Conservation (phyloP, 2,888 invertebrate species). For the Nesidiocoris tenuis region DNA sequence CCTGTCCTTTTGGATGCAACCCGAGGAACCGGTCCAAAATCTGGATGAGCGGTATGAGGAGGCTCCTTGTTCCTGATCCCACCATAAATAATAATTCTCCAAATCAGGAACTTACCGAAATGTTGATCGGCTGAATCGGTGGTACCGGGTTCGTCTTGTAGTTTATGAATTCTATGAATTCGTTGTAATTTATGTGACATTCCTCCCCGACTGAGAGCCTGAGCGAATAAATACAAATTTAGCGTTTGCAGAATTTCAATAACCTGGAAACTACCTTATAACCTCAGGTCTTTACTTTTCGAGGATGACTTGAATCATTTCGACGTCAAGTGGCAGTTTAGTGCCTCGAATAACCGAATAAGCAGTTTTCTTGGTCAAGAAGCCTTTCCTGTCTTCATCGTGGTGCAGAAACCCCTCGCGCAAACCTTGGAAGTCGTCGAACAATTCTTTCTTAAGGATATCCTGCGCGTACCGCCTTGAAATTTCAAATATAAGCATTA, state of each 20-base stretch:
- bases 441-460: conserved; percentile 69
- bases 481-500: not conserved
- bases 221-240: conserved; percentile 48
- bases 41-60: no score
- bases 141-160: conserved; percentile 61
- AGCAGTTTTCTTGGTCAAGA: conserved; percentile 61
- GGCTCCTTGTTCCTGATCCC: no score
- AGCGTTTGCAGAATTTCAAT: no score
- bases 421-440: conserved; percentile 68
- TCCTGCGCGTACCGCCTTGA: conserved; percentile 68
- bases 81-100: no score
- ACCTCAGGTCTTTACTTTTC: conserved; percentile 43
- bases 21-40: no score
- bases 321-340: conserved; percentile 66
- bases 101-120: conserved; percentile 59
- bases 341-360: conserved; percentile 68
- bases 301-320: conserved; percentile 59
- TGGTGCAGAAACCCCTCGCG: conserved; percentile 62
- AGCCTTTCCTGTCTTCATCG: conserved; percentile 62
- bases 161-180: conserved; percentile 71
- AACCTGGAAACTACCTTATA: no score
- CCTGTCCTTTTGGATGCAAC: no score
- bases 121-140: conserved; percentile 58
- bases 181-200: conserved; percentile 66
- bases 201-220: conserved; percentile 66